Conservation (phyloP, 1,140 invertebrate genomes). For the Micrasema longulum region DNA sequence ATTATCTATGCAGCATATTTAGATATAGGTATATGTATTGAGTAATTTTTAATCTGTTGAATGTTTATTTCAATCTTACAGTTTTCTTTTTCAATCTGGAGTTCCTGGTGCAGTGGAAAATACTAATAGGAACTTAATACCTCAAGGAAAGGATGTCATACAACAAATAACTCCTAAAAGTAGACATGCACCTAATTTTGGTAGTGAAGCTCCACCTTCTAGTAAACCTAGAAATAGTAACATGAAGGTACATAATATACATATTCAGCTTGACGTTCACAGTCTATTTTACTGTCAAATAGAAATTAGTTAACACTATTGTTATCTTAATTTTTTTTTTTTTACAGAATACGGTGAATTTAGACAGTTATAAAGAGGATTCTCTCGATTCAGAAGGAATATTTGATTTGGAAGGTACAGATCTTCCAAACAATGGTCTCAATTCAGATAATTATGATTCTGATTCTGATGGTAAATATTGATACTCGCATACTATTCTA, state of each 20-base stretch:
- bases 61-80: slow-evolving; percentile 19
- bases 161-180: slow-evolving; percentile 18
- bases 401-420: slow-evolving; percentile 65
- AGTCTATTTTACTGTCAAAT: too few species aligned
- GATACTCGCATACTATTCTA: too few species aligned
- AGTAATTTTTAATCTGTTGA: too few species aligned
- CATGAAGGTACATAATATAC: slow-evolving; percentile 30
- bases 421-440: slow-evolving; percentile 59
- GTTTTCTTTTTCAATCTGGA: slow-evolving; percentile 31
- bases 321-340: background rate
- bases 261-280: too few species aligned
- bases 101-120: slow-evolving; percentile 8
- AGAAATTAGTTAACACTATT: too few species aligned
- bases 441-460: slow-evolving; percentile 64
- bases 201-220: slow-evolving; percentile 18
- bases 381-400: slow-evolving; percentile 65
- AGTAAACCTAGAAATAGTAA: slow-evolving; percentile 37
- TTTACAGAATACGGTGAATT: slow-evolving; percentile 57
- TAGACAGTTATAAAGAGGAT: slow-evolving; percentile 63
- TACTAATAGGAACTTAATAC: slow-evolving; percentile 23
- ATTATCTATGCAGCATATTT: too few species aligned
- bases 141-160: slow-evolving; percentile 21
- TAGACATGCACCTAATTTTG: slow-evolving; percentile 2
- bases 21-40: too few species aligned
- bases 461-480: slow-evolving; percentile 66